phyloP scores from a whole-genome alignment of 2,797 vertebrate species.

The Clarias pachynema region DNA sequence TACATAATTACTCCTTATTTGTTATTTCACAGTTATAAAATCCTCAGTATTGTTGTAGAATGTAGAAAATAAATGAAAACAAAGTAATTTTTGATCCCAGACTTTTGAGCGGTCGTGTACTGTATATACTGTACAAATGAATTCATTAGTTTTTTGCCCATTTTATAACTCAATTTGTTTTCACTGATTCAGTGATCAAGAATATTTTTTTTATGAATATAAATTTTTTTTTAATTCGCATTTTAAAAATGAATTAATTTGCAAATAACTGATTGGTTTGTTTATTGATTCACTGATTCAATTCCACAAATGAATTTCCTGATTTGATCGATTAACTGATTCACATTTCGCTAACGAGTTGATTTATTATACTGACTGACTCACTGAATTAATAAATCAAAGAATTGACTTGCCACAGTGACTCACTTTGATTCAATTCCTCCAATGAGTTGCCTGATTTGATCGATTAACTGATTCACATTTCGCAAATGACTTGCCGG shows the following conservation, averaged over 20 bases:
- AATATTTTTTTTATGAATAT: neutral
- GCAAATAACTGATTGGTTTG: neutral
- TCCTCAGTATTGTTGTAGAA: too few species aligned
- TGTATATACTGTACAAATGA: neutral
- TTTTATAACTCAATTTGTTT: neutral
- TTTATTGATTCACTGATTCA: neutral
- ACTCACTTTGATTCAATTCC: neutral
- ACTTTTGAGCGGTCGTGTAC: too few species aligned
- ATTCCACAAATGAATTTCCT: neutral
- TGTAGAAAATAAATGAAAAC: too few species aligned
- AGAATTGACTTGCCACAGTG: neutral
- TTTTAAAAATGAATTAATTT: neutral
- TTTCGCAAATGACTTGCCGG: neutral
- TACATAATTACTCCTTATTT: too few species aligned
- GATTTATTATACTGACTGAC: neutral
- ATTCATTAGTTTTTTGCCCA: neutral
- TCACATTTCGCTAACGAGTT: neutral
- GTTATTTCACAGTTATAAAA: too few species aligned
- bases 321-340: neutral
- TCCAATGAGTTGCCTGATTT: neutral
- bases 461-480: neutral
- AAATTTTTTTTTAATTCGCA: neutral
- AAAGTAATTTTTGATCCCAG: too few species aligned
- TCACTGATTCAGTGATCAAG: neutral
- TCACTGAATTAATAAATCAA: neutral